phyloP scores from a whole-genome alignment of 2,888 invertebrate genomes.

The Athetis lepigone region DNA sequence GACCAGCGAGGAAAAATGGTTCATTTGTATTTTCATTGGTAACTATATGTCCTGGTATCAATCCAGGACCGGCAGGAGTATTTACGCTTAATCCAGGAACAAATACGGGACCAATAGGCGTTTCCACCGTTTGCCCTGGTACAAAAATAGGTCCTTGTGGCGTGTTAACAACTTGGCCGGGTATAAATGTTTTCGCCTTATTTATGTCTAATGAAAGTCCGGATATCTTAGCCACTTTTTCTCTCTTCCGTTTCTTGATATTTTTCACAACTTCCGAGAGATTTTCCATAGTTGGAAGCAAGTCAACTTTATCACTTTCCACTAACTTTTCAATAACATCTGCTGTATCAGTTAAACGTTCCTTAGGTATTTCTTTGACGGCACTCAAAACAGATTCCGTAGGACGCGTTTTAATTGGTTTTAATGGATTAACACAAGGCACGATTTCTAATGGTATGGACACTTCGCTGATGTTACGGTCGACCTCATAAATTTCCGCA shows the following conservation, averaged over 20 bases:
- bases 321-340: constrained; percentile 91
- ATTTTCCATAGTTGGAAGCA: constrained; percentile 92
- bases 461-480: constrained; percentile 87
- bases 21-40: constrained; percentile 90
- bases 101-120: constrained; percentile 92
- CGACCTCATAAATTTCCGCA: constrained; percentile 87
- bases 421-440: constrained; percentile 91
- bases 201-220: constrained; percentile 92
- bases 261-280: constrained; percentile 92
- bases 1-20: constrained; percentile 93
- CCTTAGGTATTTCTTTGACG: constrained; percentile 89
- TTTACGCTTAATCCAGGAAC: constrained; percentile 94
- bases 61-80: constrained; percentile 92
- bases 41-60: constrained; percentile 94
- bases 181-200: constrained; percentile 92
- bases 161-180: constrained; percentile 93
- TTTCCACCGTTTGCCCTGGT: constrained; percentile 94
- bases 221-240: constrained; percentile 91
- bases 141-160: constrained; percentile 93
- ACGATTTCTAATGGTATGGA: constrained; percentile 91
- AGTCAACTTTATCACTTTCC: constrained; percentile 88
- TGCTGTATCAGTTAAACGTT: constrained; percentile 91
- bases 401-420: constrained; percentile 89
- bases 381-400: constrained; percentile 83
- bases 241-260: constrained; percentile 90